These are phyloP conservation scores for Oikopleura dioica DNA, from an alignment of 23 tunicate species.

Conservation along the genomic window DNA sequence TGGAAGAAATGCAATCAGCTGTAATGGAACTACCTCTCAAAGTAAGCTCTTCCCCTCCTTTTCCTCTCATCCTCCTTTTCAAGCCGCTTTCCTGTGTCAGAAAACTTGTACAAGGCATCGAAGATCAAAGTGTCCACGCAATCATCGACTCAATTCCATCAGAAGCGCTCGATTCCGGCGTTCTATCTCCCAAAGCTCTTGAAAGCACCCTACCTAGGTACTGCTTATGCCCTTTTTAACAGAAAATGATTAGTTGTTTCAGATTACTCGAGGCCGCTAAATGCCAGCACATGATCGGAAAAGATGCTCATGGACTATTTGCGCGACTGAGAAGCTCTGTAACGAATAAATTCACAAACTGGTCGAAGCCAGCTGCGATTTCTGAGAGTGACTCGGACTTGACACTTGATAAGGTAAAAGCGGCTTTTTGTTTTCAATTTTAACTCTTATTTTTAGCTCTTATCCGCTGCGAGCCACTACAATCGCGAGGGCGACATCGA, in stretches of 20 bases:
- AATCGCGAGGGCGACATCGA: constrained; percentile 48
- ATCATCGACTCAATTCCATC: neutral
- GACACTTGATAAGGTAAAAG: neutral
- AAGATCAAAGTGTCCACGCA: neutral
- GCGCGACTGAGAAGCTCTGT: neutral
- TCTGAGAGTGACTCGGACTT: neutral
- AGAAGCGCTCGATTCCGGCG: neutral
- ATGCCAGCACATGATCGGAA: neutral
- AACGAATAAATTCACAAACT: neutral
- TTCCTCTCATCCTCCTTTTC: too few relatives aligned
- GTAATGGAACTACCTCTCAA: neutral
- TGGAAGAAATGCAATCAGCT: neutral
- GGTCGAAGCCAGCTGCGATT: neutral
- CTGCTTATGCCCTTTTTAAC: too few relatives aligned
- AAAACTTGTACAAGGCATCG: neutral
- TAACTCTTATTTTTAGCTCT: constrained; percentile 17
- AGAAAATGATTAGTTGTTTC: too few relatives aligned
- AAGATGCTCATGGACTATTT: neutral
- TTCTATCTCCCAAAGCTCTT: neutral
- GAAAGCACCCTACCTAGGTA: neutral
- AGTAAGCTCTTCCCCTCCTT: too few relatives aligned
- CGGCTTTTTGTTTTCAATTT: neutral
- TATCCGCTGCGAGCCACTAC: constrained; percentile 60
- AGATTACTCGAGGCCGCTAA: neutral
- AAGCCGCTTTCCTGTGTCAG: too few relatives aligned